Evolutionary conservation across 1,140 invertebrate species (phyloP).

Genomic region (Globodera rostochiensis): DNA sequence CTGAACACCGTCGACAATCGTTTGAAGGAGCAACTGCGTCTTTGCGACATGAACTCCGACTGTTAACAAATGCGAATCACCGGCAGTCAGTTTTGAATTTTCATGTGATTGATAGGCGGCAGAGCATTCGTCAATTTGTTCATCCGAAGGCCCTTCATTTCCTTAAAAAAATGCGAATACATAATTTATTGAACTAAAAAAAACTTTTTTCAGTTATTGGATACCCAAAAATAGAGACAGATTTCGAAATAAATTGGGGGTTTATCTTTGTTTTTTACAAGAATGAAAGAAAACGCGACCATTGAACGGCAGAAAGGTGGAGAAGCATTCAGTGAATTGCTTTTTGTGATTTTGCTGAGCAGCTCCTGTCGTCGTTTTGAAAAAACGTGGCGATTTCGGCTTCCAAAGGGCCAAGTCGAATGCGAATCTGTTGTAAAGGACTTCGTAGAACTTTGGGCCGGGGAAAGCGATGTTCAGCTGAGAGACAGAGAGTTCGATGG

Average conservation of each 20-base stretch:
- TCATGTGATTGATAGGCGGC: neutral
- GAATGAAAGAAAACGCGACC: neutral
- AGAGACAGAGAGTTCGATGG: conserved; percentile 40
- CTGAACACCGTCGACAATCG: conserved; percentile 25
- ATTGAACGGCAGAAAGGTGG: conserved; percentile 26
- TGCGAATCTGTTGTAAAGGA: conserved; percentile 54
- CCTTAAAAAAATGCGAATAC: neutral
- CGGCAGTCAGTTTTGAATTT: neutral
- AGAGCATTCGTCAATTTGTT: neutral
- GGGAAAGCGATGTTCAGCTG: conserved; percentile 43
- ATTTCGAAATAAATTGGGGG: too few species aligned
- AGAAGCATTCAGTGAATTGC: conserved; percentile 36
- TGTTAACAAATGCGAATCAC: conserved; percentile 38
- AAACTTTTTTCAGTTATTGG: too few species aligned
- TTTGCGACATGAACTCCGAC: conserved; percentile 36
- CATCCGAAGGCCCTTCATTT: neutral
- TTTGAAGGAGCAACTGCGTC: conserved; percentile 36
- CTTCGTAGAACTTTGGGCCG: conserved; percentile 49
- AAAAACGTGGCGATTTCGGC: conserved; percentile 42
- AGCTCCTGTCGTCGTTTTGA: neutral
- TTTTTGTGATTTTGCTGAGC: conserved; percentile 4
- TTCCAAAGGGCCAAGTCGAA: conserved; percentile 56
- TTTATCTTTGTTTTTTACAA: neutral
- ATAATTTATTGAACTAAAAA: neutral
- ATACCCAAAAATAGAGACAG: too few species aligned